These are phyloP conservation scores for Anoura caudifer DNA, from an alignment of 2,113 vertebrate genomes.

Conservation along the genomic window DNA sequence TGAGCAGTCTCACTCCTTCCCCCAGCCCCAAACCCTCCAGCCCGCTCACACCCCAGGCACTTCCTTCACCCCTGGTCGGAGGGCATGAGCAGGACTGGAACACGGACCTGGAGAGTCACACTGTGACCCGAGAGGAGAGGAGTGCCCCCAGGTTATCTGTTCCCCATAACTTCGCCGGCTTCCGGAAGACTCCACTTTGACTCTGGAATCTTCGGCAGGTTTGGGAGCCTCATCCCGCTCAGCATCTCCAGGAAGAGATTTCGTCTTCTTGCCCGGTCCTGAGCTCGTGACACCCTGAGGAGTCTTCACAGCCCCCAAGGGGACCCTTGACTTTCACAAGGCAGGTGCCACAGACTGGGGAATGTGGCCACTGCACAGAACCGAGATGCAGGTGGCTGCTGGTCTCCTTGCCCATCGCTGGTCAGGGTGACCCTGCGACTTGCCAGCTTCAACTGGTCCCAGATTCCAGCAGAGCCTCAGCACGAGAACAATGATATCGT, in stretches of 20 bases:
- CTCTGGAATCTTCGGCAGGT: neutral
- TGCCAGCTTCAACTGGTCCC: accelerated
- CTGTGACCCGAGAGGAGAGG: neutral
- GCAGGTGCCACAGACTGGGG: neutral
- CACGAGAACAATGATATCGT: accelerated
- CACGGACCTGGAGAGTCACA: accelerated
- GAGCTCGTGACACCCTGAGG: neutral
- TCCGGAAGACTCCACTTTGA: accelerated
- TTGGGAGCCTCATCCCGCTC: accelerated
- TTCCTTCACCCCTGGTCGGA: neutral
- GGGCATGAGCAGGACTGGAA: accelerated
- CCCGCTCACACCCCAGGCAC: accelerated
- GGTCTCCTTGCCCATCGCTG: neutral
- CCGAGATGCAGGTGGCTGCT: accelerated
- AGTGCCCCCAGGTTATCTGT: neutral
- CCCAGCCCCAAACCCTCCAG: neutral
- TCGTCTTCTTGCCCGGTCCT: neutral
- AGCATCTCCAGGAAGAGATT: neutral
- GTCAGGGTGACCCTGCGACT: neutral
- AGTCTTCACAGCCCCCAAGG: neutral
- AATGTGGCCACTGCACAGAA: neutral
- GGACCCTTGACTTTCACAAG: neutral
- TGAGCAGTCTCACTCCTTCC: too few relatives aligned
- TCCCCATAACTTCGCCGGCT: accelerated
- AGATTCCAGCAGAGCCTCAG: neutral